Percentiles rank a stretch among this genome's conserved stretches.
phyloP scores from a whole-genome alignment of 2,797 vertebrate species.

The Pyrocephalus nanus region DNA sequence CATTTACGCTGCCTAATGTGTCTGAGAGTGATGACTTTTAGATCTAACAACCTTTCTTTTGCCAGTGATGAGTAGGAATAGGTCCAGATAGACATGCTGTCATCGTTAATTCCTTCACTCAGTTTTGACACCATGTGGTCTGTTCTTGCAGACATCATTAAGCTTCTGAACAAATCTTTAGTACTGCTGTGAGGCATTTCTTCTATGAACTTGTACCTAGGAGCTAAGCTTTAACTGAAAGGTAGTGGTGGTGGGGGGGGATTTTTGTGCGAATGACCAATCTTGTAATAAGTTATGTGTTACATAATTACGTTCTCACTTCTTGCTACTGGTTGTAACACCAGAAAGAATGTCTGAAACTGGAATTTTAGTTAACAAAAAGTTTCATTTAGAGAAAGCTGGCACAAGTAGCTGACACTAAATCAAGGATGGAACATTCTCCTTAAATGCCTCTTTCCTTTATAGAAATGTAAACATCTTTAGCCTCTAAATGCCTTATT shows the following conservation, averaged over 20 bases:
- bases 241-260: too few species aligned
- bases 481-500: background rate
- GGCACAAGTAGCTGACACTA: background rate
- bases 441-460: background rate
- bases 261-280: background rate
- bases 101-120: background rate
- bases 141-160: background rate
- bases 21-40: background rate
- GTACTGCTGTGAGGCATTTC: background rate
- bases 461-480: background rate
- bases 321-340: background rate
- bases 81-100: background rate
- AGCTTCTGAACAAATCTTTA: background rate
- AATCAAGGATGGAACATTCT: fast-evolving
- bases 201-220: background rate
- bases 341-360: background rate
- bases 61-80: background rate
- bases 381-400: background rate
- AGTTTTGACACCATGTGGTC: background rate
- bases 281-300: background rate
- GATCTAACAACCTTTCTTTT: background rate
- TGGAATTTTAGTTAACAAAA: background rate
- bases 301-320: background rate
- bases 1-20: fast-evolving
- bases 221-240: background rate